Base-by-base conservation (phyloP, 2,888 invertebrate species). In the Anthophora plumipes region DNA sequence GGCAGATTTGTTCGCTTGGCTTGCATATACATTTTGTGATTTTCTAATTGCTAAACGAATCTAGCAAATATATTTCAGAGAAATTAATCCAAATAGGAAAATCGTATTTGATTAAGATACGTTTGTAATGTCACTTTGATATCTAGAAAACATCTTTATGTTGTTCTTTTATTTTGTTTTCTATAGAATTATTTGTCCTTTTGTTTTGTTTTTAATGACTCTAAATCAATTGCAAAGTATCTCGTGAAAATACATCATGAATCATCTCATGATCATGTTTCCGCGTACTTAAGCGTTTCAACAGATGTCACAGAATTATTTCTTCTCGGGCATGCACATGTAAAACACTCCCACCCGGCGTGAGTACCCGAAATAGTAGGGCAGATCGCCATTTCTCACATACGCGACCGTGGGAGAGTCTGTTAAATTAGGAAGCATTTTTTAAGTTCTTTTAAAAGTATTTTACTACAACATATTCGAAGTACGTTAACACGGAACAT, bases 321-420 rank as follows among this genome's bases (percentile, higher is more conserved):
- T 37, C 50, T 75, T 31, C 37, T 17, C 3, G 39, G n/a, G 43
- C 39, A 37, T 11, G 17, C 43, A 41, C 11, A 68, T 71, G 39
- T 54, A 52, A 25, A 25, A 46, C 46, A 80, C 64, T 80, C 73
- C 64, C 50, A 68, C 64, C 67, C 25, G 25, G 73, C 64, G 63
- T 59, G 46, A 57, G n/a, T 59, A 64, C 52, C 59, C 37, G 50
- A 82, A 80, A 80, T 76, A 82, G 81, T 67, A 22, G 20, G 55
- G 20, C 52, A 41, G n/a, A 52, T 11, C 17, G 41, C 52, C 39
- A 59, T 70, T 72, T 48, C 61, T 69, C 57, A 46, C 39, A 20
- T 41, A 52, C n/a, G 43, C 14, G 46, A 8, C 46, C 39, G 46
- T 25, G 52, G 52, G 48, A 74, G 59, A 61, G 43, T 50, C 61